Base-by-base conservation (phyloP, 2,797 vertebrate species). In the Okamejei kenojei region DNA sequence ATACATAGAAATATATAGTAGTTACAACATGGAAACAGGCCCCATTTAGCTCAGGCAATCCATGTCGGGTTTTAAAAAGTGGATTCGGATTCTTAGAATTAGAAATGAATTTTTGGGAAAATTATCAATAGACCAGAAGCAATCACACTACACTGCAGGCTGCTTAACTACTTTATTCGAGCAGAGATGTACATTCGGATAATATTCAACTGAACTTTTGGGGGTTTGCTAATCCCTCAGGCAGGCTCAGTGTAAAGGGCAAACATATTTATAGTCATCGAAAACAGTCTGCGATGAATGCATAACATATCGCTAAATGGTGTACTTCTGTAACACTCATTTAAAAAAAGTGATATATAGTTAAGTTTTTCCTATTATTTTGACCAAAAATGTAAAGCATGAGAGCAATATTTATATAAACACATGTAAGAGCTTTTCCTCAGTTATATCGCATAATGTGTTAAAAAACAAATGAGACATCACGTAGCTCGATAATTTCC, bases 211-310 rank as follows among this genome's bases (percentile, higher is more conserved):
- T 95, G 94, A 96, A 96, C 95, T 96, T 96, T 96, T 94, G 94
- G 96, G 96, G 96, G 96, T 95, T 97, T 96, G 97, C 96, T 98
- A 97, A 98, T 98, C 97, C 95, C 96, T 94, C 94, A 95, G 96
- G 96, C 95, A 93, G 97, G 96, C 97, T 96, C 94, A 96, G 96
- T 95, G 96, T 97, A 97, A 98, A 98, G 97, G 97, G 96, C 97
- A 98, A 97, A 97, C 96, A 96, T 98, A 98, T 98, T 98, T 98
- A 98, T 98, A 98, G 97, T 95, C 93, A 96, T 97, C 96, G 97
- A 96, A 97, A 97, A 98, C 97, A 97, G 96, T 96, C 96, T 95
- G 95, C 95, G 96, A 96, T 95, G 96, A 97, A 96, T 96, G 95
- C 96, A 94, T 94, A 95, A 95, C 94, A 94, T 95, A 94, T 95